Conservation (phyloP, 2,888 invertebrate species). For the Oegoconia quadripuncta region DNA sequence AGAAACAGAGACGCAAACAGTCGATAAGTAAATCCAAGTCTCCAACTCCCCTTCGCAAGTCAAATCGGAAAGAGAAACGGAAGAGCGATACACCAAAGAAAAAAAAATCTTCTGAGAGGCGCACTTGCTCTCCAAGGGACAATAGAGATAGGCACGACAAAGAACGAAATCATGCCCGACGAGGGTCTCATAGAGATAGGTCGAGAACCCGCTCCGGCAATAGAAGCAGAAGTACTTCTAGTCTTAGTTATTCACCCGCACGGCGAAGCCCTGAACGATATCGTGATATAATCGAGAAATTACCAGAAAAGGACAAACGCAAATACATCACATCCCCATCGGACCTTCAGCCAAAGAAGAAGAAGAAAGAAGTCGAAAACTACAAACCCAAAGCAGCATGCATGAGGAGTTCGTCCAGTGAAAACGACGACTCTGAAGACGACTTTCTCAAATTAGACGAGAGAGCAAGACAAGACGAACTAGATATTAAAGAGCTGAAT, state of each 20-base stretch:
- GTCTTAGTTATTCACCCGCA: constrained; percentile 84
- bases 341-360: constrained; percentile 51
- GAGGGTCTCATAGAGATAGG: constrained; percentile 36
- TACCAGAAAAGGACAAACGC: constrained; percentile 76
- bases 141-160: constrained; percentile 26
- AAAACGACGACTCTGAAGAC: constrained; percentile 77
- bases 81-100: constrained; percentile 35
- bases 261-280: constrained; percentile 84
- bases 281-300: constrained; percentile 80
- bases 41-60: constrained; percentile 35
- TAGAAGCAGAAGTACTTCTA: constrained; percentile 74
- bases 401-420: constrained; percentile 79
- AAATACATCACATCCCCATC: constrained; percentile 70
- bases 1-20: constrained; percentile 21
- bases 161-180: constrained; percentile 32
- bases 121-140: constrained; percentile 31
- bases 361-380: constrained; percentile 33
- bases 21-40: constrained; percentile 49
- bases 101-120: constrained; percentile 39
- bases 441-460: constrained; percentile 75
- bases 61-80: constrained; percentile 41
- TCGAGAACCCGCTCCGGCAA: constrained; percentile 46
- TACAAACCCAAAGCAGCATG: constrained; percentile 72
- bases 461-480: constrained; percentile 72
- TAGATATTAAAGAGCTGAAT: constrained; percentile 81